Evolutionary conservation across 2,113 vertebrate species (phyloP).

Genomic region (Indri indri): DNA sequence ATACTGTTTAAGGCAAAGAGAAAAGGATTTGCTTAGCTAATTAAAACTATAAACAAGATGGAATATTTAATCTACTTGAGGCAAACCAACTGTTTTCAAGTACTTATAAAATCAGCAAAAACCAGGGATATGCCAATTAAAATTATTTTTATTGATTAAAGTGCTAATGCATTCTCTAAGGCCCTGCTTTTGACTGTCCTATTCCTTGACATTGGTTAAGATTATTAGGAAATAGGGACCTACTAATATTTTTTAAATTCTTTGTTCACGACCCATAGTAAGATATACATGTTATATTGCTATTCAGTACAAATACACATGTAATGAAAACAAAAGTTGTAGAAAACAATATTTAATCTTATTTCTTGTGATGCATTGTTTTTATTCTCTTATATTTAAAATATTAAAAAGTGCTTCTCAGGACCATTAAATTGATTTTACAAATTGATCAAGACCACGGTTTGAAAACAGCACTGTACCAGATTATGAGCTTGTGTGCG

Average conservation of each 20-base stretch:
- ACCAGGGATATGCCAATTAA: conserved; percentile 31
- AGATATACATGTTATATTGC: not conserved
- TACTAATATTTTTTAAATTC: conserved; percentile 27
- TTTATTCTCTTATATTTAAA: conserved; percentile 15
- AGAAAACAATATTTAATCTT: conserved; percentile 21
- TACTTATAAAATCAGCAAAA: conserved; percentile 53
- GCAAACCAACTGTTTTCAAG: conserved; percentile 51
- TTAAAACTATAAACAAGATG: conserved; percentile 54
- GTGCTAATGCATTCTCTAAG: conserved; percentile 14
- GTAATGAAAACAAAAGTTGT: not conserved
- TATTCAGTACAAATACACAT: not conserved
- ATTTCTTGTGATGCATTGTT: not conserved
- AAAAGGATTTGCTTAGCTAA: conserved; percentile 65
- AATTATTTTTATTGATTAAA: conserved; percentile 40
- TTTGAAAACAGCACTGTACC: not conserved
- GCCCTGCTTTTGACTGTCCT: not conserved
- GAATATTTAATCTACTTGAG: conserved; percentile 44
- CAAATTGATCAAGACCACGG: not conserved
- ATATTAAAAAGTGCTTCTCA: conserved; percentile 1
- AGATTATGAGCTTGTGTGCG: not conserved
- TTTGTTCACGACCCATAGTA: not conserved
- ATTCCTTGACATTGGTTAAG: conserved; percentile 17
- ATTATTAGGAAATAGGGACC: conserved; percentile 17
- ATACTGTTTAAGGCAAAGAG: conserved; percentile 33
- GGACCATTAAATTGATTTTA: not conserved